phyloP scores from a whole-genome alignment of 2,888 invertebrate genomes.

The Agrochola macilenta region DNA sequence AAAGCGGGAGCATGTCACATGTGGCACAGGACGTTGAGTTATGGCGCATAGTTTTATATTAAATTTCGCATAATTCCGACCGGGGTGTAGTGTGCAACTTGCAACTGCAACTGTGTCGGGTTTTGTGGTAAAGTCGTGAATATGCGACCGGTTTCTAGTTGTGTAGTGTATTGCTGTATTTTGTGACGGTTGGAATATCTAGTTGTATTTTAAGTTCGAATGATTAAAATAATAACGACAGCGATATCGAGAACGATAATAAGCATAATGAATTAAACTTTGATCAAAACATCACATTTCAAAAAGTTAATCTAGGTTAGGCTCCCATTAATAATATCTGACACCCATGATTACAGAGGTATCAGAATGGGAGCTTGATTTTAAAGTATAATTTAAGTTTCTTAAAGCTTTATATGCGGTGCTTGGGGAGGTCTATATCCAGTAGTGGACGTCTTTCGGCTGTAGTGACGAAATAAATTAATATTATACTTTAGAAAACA shows the following conservation, averaged over 20 bases:
- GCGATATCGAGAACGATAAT: too few relatives aligned
- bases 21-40: constrained; percentile 67
- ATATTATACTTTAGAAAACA: background rate
- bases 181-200: background rate
- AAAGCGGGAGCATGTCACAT: constrained; percentile 67
- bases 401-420: background rate
- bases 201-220: background rate
- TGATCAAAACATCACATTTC: background rate
- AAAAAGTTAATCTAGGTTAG: background rate
- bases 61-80: constrained; percentile 69
- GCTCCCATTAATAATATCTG: background rate
- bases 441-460: too few relatives aligned
- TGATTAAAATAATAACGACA: too few relatives aligned
- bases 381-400: background rate
- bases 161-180: too few relatives aligned
- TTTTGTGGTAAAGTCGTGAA: constrained; percentile 3
- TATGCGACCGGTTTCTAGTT: constrained; percentile 9
- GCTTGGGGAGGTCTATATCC: too few relatives aligned
- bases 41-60: constrained; percentile 72
- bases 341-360: background rate
- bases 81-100: constrained; percentile 40
- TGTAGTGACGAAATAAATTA: too few relatives aligned
- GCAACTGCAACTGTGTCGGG: constrained; percentile 40
- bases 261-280: background rate
- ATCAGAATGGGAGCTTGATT: background rate